These are phyloP conservation scores for Geotrupes spiniger DNA, from an alignment of 2,888 invertebrate species.

Conservation along the genomic window DNA sequence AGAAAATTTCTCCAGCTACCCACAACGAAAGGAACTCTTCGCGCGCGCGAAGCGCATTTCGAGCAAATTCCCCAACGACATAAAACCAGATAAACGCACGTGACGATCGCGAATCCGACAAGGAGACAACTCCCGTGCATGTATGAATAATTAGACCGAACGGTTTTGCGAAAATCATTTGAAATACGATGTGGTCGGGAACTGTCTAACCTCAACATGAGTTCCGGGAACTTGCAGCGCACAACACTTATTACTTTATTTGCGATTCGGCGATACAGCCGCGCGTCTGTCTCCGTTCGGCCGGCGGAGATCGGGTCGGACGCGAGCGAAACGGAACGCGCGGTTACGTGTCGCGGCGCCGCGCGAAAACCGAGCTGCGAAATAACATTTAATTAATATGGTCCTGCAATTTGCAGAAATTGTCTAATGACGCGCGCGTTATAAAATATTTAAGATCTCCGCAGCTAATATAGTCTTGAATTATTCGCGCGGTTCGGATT, in stretches of 20 bases:
- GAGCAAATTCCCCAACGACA: constrained; percentile 1
- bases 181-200: constrained; percentile 34
- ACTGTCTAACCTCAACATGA: constrained; percentile 34
- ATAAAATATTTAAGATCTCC: constrained; percentile 21
- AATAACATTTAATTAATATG: constrained; percentile 27
- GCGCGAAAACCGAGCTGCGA: constrained; percentile 15
- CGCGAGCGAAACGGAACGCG: background rate
- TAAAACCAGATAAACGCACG: background rate
- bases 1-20: no score
- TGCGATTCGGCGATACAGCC: constrained; percentile 14
- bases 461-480: constrained; percentile 12
- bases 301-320: no score
- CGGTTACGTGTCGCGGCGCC: background rate
- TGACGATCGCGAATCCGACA: background rate
- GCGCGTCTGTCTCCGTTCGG: constrained; percentile 2
- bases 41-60: background rate
- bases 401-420: constrained; percentile 24
- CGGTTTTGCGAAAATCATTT: constrained; percentile 31
- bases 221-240: constrained; percentile 33
- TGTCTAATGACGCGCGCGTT: constrained; percentile 22
- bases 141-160: constrained; percentile 32
- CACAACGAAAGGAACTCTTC: background rate
- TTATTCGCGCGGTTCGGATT: no score
- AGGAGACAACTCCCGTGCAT: constrained; percentile 14
- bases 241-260: constrained; percentile 34